A percentile compares a stretch with the other conserved stretches of the same genome.
phyloP scores from a whole-genome alignment of 2,797 vertebrate species.

The Neoniphon sammara region DNA sequence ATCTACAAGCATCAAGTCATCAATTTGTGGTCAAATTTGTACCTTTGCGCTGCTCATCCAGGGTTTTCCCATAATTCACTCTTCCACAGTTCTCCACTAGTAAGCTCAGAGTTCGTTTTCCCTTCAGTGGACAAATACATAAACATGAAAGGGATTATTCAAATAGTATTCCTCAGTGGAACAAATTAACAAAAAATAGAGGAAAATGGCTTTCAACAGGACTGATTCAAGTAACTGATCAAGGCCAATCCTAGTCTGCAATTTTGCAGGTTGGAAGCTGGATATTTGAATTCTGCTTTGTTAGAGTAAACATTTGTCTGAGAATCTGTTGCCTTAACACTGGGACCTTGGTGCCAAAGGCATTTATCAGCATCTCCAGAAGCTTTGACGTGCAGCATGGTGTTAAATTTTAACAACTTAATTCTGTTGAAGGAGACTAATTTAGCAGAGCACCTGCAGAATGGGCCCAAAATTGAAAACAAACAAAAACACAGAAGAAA shows the following conservation, averaged over 20 bases:
- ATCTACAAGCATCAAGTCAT: slow-evolving; percentile 23
- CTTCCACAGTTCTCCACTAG: slow-evolving; percentile 93
- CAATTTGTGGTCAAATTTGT: slow-evolving; percentile 21
- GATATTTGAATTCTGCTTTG: slow-evolving; percentile 28
- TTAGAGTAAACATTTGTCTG: slow-evolving; percentile 51
- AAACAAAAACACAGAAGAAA: slow-evolving; percentile 13
- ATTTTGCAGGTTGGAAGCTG: slow-evolving; percentile 17
- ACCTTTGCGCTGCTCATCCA: slow-evolving; percentile 94
- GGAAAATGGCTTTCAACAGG: background rate
- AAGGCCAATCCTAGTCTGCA: slow-evolving; percentile 1
- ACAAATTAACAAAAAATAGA: slow-evolving; percentile 5
- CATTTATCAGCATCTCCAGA: slow-evolving; percentile 48
- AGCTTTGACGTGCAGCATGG: slow-evolving; percentile 41
- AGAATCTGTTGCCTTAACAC: slow-evolving; percentile 43
- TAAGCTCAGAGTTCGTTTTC: slow-evolving; percentile 85
- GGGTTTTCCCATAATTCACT: slow-evolving; percentile 89
- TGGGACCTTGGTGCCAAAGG: slow-evolving; percentile 38
- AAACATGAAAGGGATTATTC: slow-evolving; percentile 24
- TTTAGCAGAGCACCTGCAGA: slow-evolving; percentile 8
- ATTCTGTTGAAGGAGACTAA: slow-evolving; percentile 35
- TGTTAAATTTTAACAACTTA: slow-evolving; percentile 59
- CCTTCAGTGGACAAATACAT: slow-evolving; percentile 75
- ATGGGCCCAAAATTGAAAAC: slow-evolving; percentile 1
- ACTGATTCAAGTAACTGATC: slow-evolving; percentile 29
- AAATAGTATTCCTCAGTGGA: slow-evolving; percentile 13